A percentile compares a stretch with the other conserved stretches of the same genome.
These are phyloP conservation scores for Microctonus hyperodae DNA, from an alignment of 2,888 invertebrate genomes.

Conservation along the genomic window DNA sequence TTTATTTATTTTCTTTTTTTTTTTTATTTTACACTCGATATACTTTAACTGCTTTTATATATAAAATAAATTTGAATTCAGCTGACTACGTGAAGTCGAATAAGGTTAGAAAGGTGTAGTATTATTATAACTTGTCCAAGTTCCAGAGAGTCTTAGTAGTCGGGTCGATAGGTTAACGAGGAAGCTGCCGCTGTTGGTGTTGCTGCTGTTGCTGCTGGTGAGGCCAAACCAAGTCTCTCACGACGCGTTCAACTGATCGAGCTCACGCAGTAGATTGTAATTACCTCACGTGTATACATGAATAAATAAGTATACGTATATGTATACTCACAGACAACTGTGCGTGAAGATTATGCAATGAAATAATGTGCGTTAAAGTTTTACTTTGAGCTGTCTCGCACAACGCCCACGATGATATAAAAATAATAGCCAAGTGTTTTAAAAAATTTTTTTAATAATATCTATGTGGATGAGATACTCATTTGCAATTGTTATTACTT, in stretches of 20 bases:
- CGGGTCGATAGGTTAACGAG: slow-evolving; percentile 54
- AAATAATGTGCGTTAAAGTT: slow-evolving; percentile 34
- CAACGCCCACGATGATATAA: slow-evolving; percentile 41
- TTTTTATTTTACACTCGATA: background rate
- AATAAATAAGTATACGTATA: background rate
- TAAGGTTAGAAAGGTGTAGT: background rate
- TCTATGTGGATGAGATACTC: background rate
- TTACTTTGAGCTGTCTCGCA: slow-evolving; percentile 29
- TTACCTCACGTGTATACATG: slow-evolving; percentile 40
- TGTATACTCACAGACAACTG: background rate
- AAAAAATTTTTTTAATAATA: no score
- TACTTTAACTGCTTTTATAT: background rate
- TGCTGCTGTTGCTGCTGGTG: slow-evolving; percentile 39
- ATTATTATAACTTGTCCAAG: background rate
- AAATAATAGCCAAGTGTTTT: slow-evolving; percentile 20
- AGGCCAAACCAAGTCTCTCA: slow-evolving; percentile 23
- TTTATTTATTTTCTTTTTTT: background rate
- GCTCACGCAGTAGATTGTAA: slow-evolving; percentile 46
- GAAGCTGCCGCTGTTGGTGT: slow-evolving; percentile 46
- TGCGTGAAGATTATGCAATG: slow-evolving; percentile 45
- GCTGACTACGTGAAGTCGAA: background rate
- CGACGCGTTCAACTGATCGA: slow-evolving; percentile 19
- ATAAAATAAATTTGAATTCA: background rate
- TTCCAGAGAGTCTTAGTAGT: slow-evolving; percentile 19
- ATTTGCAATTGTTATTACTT: no score